Base-by-base conservation (phyloP, 1,140 invertebrate genomes). In the Formica selysi region DNA sequence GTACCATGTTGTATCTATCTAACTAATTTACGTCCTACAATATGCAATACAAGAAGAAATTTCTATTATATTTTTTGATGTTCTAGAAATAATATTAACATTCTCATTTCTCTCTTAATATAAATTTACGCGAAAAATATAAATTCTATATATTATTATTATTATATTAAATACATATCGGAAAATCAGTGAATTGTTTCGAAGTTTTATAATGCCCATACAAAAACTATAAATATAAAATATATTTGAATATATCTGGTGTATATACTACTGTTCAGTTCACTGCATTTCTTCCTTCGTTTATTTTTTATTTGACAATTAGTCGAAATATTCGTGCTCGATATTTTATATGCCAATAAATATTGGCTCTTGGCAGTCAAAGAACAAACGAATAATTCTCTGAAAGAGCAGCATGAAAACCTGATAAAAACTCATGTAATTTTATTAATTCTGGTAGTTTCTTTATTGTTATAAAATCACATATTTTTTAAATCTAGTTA, bases 301-400 rank as follows among this genome's bases (percentile, higher is more conserved):
- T 67, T n/a, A n/a, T 67, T 67, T 67, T 67, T 3, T n/a, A n/a
- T 32, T 67, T 67, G 64, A 67, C 62, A 65, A 32, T 36, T 67
- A 67, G 32, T 67, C 36, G 32, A 67, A 67, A 36, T 38, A 38
- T n/a, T 67, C 64, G 16, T 36, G 61, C 29, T 26, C 16, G 26
- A 51, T 19, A 19, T 51, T 51, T 51, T 19, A 51, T 51, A 51
- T 19, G 16, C 48, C 65, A 22, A 68, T 67, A 67, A 38, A 67
- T 68, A 68, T 68, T 68, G 65, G 10, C 61, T 64, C 13, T 64
- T 29, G 29, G 29, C 19, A 68, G 13, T 68, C 65, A 22, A 68
- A 41, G 36, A 22, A 22, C 41, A 19, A 22, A 22, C 38, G n/a
- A 44, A 41, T 41, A 44, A 68, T 68, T 38, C 36, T 68, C n/a